A percentile compares a stretch with the other conserved stretches of the same genome.
Conservation (phyloP, 2,797 vertebrate genomes). For the Ptychobarbus kaznakovi region DNA sequence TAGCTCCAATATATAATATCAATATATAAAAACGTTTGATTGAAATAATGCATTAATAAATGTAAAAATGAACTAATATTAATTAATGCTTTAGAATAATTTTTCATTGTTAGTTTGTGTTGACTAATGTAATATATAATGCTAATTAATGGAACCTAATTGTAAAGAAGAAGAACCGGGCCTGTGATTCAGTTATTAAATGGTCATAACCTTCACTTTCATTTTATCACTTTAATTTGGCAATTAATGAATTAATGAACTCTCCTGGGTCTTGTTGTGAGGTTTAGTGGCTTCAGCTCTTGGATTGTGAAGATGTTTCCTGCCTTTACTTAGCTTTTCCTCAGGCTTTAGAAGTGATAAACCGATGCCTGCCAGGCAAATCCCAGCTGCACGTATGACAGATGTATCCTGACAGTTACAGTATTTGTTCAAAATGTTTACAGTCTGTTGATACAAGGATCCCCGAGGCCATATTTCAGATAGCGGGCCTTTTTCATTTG, state of each 20-base stretch:
- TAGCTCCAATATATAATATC: not conserved
- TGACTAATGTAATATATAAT: not conserved
- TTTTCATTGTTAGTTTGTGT: too few species aligned
- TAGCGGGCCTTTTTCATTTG: slow-evolving; percentile 1
- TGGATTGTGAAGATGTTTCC: slow-evolving; percentile 2
- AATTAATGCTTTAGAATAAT: not conserved
- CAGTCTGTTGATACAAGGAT: slow-evolving; percentile 27
- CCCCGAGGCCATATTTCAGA: not conserved
- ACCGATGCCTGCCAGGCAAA: not conserved
- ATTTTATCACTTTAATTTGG: not conserved
- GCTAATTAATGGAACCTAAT: not conserved
- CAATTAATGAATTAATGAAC: not conserved
- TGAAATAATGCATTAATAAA: not conserved
- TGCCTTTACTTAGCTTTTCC: not conserved
- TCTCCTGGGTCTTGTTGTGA: not conserved
- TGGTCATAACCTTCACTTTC: not conserved
- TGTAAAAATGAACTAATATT: not conserved
- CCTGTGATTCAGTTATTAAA: not conserved
- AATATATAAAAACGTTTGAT: not conserved
- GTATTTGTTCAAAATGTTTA: slow-evolving; percentile 30
- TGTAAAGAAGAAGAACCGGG: not conserved
- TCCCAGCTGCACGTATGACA: not conserved
- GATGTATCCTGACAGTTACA: slow-evolving; percentile 21
- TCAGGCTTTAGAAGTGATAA: slow-evolving; percentile 5
- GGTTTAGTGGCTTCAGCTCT: not conserved